Conservation (phyloP, 2,797 vertebrate species). For the Argyrosomus regius region DNA sequence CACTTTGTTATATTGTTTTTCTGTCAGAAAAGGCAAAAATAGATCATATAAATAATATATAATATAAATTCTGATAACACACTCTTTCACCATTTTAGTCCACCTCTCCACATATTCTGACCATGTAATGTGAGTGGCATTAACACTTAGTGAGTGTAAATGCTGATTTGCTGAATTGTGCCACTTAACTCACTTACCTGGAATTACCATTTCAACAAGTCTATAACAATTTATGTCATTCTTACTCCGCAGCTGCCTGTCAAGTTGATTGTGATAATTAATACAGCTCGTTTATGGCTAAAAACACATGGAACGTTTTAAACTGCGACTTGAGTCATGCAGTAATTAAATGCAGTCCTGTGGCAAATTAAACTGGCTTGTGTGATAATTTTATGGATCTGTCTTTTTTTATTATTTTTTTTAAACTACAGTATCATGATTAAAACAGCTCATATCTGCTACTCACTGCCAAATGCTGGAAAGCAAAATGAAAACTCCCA, state of each 20-base stretch:
- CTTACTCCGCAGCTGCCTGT: slow-evolving; percentile 28
- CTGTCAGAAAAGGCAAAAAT: slow-evolving; percentile 23
- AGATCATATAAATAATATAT: neutral
- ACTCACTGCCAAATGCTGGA: slow-evolving; percentile 17
- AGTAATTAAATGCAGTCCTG: slow-evolving; percentile 57
- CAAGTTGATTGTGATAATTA: slow-evolving; percentile 42
- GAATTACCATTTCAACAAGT: slow-evolving; percentile 1
- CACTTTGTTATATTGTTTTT: slow-evolving; percentile 6
- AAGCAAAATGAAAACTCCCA: slow-evolving; percentile 43
- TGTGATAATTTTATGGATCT: slow-evolving; percentile 40
- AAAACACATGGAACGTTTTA: slow-evolving; percentile 51
- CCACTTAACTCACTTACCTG: slow-evolving; percentile 14
- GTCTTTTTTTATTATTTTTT: slow-evolving; percentile 16
- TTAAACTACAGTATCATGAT: slow-evolving; percentile 29
- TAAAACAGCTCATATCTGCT: slow-evolving; percentile 23
- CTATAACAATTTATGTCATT: slow-evolving; percentile 10
- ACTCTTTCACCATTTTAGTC: neutral
- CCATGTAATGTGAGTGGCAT: neutral
- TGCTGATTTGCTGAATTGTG: slow-evolving; percentile 24
- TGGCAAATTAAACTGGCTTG: slow-evolving; percentile 53
- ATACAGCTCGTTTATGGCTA: slow-evolving; percentile 39
- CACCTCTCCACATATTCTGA: slow-evolving; percentile 12
- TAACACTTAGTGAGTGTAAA: slow-evolving; percentile 4
- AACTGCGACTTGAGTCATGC: slow-evolving; percentile 45
- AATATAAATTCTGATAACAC: slow-evolving; percentile 16